Evolutionary conservation across 2,888 invertebrate genomes (phyloP).

Genomic region (Trissolcus japonicus): DNA sequence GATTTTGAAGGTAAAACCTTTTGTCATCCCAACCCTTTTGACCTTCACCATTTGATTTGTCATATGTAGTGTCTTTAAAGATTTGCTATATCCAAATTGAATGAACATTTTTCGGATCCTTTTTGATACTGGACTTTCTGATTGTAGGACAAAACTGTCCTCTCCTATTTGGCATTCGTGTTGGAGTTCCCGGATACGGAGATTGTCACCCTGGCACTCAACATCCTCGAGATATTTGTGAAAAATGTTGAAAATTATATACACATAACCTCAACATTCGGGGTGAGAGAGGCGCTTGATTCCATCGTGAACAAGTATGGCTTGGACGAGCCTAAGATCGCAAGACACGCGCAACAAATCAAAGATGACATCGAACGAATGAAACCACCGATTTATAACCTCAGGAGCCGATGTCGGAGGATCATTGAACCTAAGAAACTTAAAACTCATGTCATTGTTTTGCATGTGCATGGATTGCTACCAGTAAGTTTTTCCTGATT

Average conservation of each 20-base stretch:
- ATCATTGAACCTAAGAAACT: conserved; percentile 74
- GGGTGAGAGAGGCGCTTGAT: conserved; percentile 72
- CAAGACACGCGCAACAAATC: conserved; percentile 69
- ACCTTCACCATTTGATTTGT: not conserved
- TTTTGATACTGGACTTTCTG: not conserved
- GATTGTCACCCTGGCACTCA: conserved; percentile 68
- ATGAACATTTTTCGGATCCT: not conserved
- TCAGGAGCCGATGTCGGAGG: conserved; percentile 73
- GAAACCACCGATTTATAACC: conserved; percentile 74
- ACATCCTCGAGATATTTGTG: conserved; percentile 72
- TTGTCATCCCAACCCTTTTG: not conserved
- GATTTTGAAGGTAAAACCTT: conserved; percentile 70
- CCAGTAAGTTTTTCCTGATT: conserved; percentile 63
- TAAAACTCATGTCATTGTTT: conserved; percentile 71
- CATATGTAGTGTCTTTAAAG: too few relatives aligned
- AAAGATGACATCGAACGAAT: conserved; percentile 73
- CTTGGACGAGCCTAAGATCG: conserved; percentile 68
- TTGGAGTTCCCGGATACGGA: conserved; percentile 71
- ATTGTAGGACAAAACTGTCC: conserved; percentile 73
- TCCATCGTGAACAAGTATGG: conserved; percentile 70
- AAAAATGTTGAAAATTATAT: conserved; percentile 73
- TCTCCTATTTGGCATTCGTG: conserved; percentile 72
- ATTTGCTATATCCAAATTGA: not conserved
- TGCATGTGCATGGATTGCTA: conserved; percentile 72
- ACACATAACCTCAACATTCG: conserved; percentile 75